phyloP scores from a whole-genome alignment of 2,888 invertebrate species.

The Trisateles emortualis region DNA sequence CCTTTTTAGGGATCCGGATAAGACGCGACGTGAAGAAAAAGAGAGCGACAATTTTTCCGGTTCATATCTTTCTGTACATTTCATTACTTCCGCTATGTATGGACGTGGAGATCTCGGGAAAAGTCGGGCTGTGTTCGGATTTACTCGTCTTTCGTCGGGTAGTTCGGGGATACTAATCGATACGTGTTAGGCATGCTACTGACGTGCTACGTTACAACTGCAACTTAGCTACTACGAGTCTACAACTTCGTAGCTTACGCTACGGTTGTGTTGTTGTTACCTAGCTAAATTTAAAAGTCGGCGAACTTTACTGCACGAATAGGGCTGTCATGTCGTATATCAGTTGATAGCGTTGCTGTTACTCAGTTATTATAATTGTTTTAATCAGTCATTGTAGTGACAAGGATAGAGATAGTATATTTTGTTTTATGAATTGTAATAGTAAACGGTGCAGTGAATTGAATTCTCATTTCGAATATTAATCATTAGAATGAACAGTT shows the following conservation, averaged over 20 bases:
- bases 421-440: conserved; percentile 52
- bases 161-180: conserved; percentile 76
- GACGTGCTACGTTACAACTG: conserved; percentile 73
- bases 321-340: conserved; percentile 45
- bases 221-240: conserved; percentile 68
- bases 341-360: conserved; percentile 41
- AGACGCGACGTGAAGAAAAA: conserved; percentile 79
- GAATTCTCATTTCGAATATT: conserved; percentile 41
- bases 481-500: conserved; percentile 38
- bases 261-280: conserved; percentile 60
- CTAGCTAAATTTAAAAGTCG: conserved; percentile 62
- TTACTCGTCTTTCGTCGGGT: conserved; percentile 63
- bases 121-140: conserved; percentile 64
- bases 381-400: conserved; percentile 46
- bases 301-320: conserved; percentile 60
- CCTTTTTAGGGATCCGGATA: conserved; percentile 72
- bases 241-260: conserved; percentile 76
- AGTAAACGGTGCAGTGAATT: conserved; percentile 46
- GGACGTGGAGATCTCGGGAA: conserved; percentile 64
- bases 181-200: conserved; percentile 72
- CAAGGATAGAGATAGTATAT: conserved; percentile 33
- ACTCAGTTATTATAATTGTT: conserved; percentile 48
- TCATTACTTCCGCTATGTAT: conserved; percentile 85
- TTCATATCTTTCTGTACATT: conserved; percentile 85
- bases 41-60: conserved; percentile 85